A percentile compares a stretch with the other conserved stretches of the same genome.
These are phyloP conservation scores for Probosciger aterrimus DNA, from an alignment of 2,113 vertebrate species.

Conservation along the genomic window DNA sequence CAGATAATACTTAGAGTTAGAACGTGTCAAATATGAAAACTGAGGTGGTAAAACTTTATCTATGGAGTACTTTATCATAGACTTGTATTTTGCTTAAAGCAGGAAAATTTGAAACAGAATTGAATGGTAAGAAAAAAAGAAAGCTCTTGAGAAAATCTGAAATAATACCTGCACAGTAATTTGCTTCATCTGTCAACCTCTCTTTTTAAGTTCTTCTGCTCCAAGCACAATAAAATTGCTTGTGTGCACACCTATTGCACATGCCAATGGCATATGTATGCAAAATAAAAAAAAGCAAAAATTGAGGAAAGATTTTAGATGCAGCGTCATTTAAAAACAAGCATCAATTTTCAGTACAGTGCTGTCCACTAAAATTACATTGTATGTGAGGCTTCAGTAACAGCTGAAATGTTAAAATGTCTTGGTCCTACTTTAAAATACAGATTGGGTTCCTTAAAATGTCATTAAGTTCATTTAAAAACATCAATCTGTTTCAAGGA, in stretches of 20 bases:
- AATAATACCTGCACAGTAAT: background rate
- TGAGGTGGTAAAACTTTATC: background rate
- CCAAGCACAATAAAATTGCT: background rate
- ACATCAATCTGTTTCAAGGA: background rate
- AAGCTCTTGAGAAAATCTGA: background rate
- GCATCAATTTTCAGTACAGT: background rate
- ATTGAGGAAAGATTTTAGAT: background rate
- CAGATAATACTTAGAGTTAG: background rate
- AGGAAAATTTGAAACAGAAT: background rate
- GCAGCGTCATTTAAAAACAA: background rate
- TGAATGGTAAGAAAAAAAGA: background rate
- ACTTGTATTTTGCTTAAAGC: background rate
- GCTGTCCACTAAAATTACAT: background rate
- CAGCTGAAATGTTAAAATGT: background rate
- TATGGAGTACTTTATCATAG: background rate
- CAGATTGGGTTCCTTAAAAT: background rate
- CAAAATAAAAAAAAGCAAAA: background rate
- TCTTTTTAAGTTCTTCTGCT: background rate
- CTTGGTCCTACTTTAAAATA: slow-evolving; percentile 1
- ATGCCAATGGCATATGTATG: background rate
- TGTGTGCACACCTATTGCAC: background rate
- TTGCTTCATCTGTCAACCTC: background rate
- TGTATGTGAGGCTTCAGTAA: background rate
- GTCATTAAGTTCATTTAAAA: slow-evolving; percentile 12
- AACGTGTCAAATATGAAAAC: background rate